Evolutionary conservation across 2,888 invertebrate species (phyloP), one percentile per base, ranked within the genome.

Genomic region (Diadegma fenestrale): DNA sequence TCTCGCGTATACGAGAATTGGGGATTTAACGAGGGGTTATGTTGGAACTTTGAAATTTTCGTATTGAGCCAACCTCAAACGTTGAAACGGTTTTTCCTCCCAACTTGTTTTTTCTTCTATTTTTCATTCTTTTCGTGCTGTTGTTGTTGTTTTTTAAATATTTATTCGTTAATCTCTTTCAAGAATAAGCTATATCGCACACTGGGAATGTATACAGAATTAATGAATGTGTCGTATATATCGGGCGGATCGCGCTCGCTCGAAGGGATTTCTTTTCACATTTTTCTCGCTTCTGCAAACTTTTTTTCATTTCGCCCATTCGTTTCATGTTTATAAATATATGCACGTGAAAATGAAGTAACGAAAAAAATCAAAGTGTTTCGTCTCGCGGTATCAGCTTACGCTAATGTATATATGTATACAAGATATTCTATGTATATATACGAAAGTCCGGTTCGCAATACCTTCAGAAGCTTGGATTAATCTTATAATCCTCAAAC

Each of bases 401-500:
- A 68, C 80, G 71, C 68, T 77, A 51, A 71, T 54, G 71, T 63
- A 26, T 73, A 30, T 37, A 37, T 37, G 37, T 37, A 37, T 7
- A 37, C 37, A 37, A 37, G 37, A 8, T n/a, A n/a, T 37, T 37
- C 37, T 63, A 68, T 69, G 17, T 51, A 33, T 76, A 66, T 69
- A 19, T 41, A 71, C 37, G 45, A 66, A 43, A 68, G 58, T 61
- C 79, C 71, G 82, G 76, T 76, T 85, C 43, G 77, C 51, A 66
- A 79, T 82, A 85, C 75, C 82, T 76, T 58, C 81, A 14, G 82
- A 41, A 78, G 78, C 82, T 77, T 76, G 85, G 71, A 82, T 85
- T 85, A 85, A 85, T 82, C 79, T 82, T 82, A 80, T 80, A 82
- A 85, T 85, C 82, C 85, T 85, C 85, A 80, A 85, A 85, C 79